These are phyloP conservation scores for Cheilosia scutellata DNA, from an alignment of 2,888 invertebrate genomes.

Conservation along the genomic window DNA sequence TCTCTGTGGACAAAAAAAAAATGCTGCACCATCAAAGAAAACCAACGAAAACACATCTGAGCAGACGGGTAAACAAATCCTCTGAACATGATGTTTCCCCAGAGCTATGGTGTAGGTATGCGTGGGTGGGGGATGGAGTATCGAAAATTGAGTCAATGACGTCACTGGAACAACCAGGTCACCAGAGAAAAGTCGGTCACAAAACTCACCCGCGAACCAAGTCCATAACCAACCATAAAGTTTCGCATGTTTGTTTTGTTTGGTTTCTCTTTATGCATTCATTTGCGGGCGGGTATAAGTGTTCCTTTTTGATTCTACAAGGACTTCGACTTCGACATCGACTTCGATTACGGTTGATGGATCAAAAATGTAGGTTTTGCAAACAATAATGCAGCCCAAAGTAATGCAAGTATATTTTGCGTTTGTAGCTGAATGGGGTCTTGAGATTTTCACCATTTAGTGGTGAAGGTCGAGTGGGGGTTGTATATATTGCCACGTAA, in stretches of 20 bases:
- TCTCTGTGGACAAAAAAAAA: neutral
- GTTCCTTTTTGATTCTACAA: slow-evolving; percentile 57
- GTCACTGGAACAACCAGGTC: slow-evolving; percentile 72
- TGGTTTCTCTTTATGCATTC: slow-evolving; percentile 7
- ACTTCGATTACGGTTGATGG: slow-evolving; percentile 62
- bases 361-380: neutral
- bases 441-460: too few species aligned
- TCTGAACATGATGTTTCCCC: slow-evolving; percentile 50
- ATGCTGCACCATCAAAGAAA: slow-evolving; percentile 12
- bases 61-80: slow-evolving; percentile 69
- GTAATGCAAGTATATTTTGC: neutral
- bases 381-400: slow-evolving; percentile 7
- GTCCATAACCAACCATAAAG: slow-evolving; percentile 49
- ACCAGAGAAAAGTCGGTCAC: slow-evolving; percentile 72
- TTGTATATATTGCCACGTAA: too few species aligned
- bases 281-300: slow-evolving; percentile 33
- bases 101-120: slow-evolving; percentile 11
- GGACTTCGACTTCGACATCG: slow-evolving; percentile 53
- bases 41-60: slow-evolving; percentile 49
- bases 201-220: slow-evolving; percentile 56
- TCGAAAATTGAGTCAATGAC: slow-evolving; percentile 70
- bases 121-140: slow-evolving; percentile 18
- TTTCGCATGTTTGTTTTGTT: slow-evolving; percentile 29
- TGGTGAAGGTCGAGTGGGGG: too few species aligned
- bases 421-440: neutral